Conservation (phyloP, 2,888 invertebrate species). For the Aproaerema taeniolella region DNA sequence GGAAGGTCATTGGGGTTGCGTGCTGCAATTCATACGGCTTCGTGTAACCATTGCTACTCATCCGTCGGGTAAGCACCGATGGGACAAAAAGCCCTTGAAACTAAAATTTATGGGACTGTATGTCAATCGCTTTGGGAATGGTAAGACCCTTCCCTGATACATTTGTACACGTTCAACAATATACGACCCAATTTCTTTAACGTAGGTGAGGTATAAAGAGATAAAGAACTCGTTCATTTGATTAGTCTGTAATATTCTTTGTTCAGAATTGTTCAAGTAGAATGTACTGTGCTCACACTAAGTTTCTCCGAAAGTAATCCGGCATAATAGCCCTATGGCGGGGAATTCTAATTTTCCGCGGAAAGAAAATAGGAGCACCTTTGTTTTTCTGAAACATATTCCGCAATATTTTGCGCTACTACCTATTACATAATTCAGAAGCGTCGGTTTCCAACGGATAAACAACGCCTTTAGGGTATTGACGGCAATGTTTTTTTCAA, state of each 20-base stretch:
- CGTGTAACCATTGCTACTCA: constrained; percentile 29
- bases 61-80: constrained; percentile 22
- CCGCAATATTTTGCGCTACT: constrained; percentile 32
- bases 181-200: too few species aligned
- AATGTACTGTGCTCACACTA: constrained; percentile 8
- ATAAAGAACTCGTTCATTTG: constrained; percentile 2
- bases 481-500: constrained; percentile 16
- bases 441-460: constrained; percentile 24
- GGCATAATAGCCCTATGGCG: constrained; percentile 16
- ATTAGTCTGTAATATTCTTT: constrained; percentile 16
- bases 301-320: constrained; percentile 14
- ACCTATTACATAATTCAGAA: constrained; percentile 40
- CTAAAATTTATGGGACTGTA: constrained; percentile 34
- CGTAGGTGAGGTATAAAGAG: too few species aligned
- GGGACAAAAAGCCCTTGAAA: constrained; percentile 44
- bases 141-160: not conserved
- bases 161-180: not conserved
- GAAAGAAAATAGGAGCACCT: constrained; percentile 27
- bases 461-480: constrained; percentile 21
- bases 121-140: constrained; percentile 2
- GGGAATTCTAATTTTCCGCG: constrained; percentile 22
- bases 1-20: constrained; percentile 39
- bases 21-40: constrained; percentile 36
- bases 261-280: constrained; percentile 13
- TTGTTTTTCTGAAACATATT: constrained; percentile 31